Base-by-base conservation (phyloP, 2,888 invertebrate species). In the Leptura quadrifasciata region DNA sequence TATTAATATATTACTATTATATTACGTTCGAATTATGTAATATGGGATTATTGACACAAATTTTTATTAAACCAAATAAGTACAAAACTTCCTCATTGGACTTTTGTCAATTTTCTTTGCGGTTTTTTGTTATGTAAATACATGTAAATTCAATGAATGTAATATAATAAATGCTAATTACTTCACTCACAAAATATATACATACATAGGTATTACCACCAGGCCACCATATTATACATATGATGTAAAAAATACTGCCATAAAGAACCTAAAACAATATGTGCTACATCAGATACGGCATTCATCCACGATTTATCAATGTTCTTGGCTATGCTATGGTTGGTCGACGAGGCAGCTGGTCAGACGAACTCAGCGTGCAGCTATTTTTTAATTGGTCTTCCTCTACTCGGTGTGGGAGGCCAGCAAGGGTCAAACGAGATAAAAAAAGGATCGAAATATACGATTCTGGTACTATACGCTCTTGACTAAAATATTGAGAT, bases 351-450 rank as follows among this genome's bases (percentile, higher is more conserved):
- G 78, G 83, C 85, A 86, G 85, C 84, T 83, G 85, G 83, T 82
- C 85, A 83, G 83, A 85, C 79, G 81, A 79, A 83, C 81, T 81
- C 87, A 82, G 86, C 87, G 86, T 87, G 87, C 86, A 87, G 87
- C 88, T 87, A 88, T 88, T 88, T 88, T 88, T 88, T 88, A 88
- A 88, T 88, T 88, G 88, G 88, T 87, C 86, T 87, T 81, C 82
- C 78, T 80, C 82, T 77, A 80, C 80, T 64, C 82, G 78, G 83
- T 82, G 84, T 84, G 83, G 85, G 84, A 84, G 84, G 83, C 83
- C 83, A 75, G 73, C 61, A 54, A 74, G 79, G 79, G 75, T 75
- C 73, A 74, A 58, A 55, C 60, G 15, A 58, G 20, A 69, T 58
- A 54, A 67, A 79, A 79, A 79, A 76, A 72, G 72, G 70, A 73